Evolutionary conservation across 2,797 vertebrate genomes (phyloP), one percentile per base, ranked within the genome.

Genomic region (Distichodus sexfasciatus): DNA sequence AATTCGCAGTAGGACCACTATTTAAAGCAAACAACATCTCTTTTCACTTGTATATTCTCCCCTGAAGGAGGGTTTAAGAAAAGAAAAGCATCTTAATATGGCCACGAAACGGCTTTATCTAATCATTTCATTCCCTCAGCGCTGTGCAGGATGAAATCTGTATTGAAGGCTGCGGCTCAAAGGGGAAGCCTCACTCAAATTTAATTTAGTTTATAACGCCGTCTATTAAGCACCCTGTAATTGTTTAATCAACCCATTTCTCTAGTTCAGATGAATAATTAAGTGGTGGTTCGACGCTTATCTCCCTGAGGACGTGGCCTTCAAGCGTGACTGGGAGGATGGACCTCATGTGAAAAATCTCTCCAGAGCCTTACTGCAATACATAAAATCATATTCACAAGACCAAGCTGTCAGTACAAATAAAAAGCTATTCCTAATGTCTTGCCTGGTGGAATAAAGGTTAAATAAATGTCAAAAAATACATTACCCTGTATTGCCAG

Each of bases 241-340:
- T 76, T 63, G 66, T 76, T 82, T 76, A 71, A 76, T 77, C 60
- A 61, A 48, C 66, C 40, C 31, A 62, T 79, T 74, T 41, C 68
- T 44, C 33, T 38, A 17, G 50, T 71, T 71, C 38, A 44, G 44
- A 64, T 75, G 21, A 80, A 79, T 77, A 76, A 82, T 82, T 64
- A 38, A 77, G 72, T 48, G 36, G 40, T 48, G 46, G 41, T 38
- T 26, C 47, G 54, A 41, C 54, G 28, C 46, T 51, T 33, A 35
- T 55, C 40, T 76, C 73, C 23, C 62, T 14, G 11, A 47, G 74
- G 70, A 63, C 40, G 31, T 26, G 19, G 3, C 57, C 50, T 65
- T 58, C 60, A 50, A 41, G 57, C 43, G 66, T 69, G 66, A 69
- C 46, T 71, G 36, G 66, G 60, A 51, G 43, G 40, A 60, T 55